Percentiles rank a stretch among this genome's conserved stretches.
Evolutionary conservation across 2,888 invertebrate genomes (phyloP).

Genomic region (Holacanthella duospinosa): DNA sequence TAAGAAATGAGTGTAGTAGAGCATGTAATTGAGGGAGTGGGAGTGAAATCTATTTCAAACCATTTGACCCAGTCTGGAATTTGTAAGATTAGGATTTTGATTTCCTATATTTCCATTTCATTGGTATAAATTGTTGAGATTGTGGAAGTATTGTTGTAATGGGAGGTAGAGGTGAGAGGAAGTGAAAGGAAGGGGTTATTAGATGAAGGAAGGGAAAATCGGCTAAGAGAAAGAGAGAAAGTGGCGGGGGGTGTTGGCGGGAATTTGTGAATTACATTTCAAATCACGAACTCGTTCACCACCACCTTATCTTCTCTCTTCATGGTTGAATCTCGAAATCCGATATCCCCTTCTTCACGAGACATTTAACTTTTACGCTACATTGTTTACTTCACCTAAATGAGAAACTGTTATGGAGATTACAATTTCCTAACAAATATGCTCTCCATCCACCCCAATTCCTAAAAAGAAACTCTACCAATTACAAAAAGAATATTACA

Average conservation of each 20-base stretch:
- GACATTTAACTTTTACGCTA: constrained; percentile 28
- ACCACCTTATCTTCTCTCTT: constrained; percentile 2
- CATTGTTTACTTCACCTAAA: constrained; percentile 17
- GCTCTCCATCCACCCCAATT: background rate
- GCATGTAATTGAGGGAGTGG: too few relatives aligned
- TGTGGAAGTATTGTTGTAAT: too few relatives aligned
- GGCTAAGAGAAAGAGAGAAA: background rate
- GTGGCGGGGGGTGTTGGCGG: background rate
- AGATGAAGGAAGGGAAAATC: background rate
- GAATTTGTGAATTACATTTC: constrained; percentile 7
- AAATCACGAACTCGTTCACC: constrained; percentile 14
- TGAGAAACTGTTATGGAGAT: background rate
- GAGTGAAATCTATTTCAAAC: too few relatives aligned
- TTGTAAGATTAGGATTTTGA: too few relatives aligned
- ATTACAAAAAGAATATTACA: too few relatives aligned
- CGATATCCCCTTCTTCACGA: constrained; percentile 13
- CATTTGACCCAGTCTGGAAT: too few relatives aligned
- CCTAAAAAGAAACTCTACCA: too few relatives aligned
- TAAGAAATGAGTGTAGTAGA: too few relatives aligned
- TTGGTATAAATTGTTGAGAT: too few relatives aligned
- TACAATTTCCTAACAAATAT: background rate
- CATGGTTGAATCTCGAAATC: background rate
- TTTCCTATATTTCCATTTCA: too few relatives aligned
- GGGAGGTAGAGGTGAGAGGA: too few relatives aligned
- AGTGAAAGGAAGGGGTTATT: too few relatives aligned